Evolutionary conservation across 2,113 vertebrate genomes (phyloP), one percentile per base, ranked within the genome.

Genomic region (Maccullochella peelii): DNA sequence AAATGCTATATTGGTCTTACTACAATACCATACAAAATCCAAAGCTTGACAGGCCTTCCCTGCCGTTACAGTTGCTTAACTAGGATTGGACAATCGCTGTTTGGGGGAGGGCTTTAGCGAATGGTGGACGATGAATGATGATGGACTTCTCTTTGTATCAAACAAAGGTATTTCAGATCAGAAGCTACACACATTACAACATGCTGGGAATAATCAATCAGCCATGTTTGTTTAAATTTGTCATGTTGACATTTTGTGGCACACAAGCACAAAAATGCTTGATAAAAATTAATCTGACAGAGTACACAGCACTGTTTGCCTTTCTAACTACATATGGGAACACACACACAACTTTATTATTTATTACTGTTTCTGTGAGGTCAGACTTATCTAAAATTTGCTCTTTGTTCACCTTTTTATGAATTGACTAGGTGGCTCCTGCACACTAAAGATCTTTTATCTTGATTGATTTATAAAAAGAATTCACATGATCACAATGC

Each of bases 161-260:
- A 33, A 67, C 50, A 59, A 50, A 44, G 27, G 8, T 36, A 27
- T 15, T 47, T 67, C 49, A 23, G 23, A 63, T 71, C 57, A 44
- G 16, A 18, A 80, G 1, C 42, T 21, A 49, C 20, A n/a, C 12
- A 3, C 38, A 55, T 61, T 12, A 65, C 21, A 61, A 68, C 30
- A 44, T 74, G 16, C 12, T 40, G 16, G 54, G 18, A n/a, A 2
- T 40, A 55, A 40, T 66, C 50, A 14, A 9, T 44, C 25, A 36
- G 30, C 10, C 14, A 16, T 76, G 18, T 72, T 33, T 77, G 73
- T 59, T 61, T 44, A 42, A 67, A 68, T 74, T 40, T 33, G 55
- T 84, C 72, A 55, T 1, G 25, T 25, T 87, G 66, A 84, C 54
- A 47, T 36, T 58, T 74, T 14, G 20, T 74, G 50, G 84, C 11